Base-by-base conservation (phyloP, 2,113 vertebrate species). In the Melospiza georgiana region DNA sequence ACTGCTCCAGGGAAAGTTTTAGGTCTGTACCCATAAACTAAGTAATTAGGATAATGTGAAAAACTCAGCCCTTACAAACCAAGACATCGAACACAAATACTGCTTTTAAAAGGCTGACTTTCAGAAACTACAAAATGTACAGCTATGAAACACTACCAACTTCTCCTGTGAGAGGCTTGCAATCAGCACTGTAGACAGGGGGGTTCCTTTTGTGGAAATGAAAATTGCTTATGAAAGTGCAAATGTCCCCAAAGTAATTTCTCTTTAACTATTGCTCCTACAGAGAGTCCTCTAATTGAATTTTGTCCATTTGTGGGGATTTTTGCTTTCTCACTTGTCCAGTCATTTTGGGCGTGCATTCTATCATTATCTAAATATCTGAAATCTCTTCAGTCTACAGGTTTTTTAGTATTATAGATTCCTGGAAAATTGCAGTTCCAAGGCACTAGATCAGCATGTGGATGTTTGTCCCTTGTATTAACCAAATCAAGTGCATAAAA, bases 161-260 rank as follows among this genome's bases (percentile, higher is more conserved):
- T 81, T 92, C 39, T 95, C 91, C 79, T 88, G 19, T 4, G 82
- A 97, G 89, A 96, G 51, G 41, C 14, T 61, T 55, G 21, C 43
- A 89, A 81, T 69, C 73, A 85, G 62, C 77, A 66, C 79, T 87
- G 59, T 19, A 75, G 37, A 77, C 69, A 83, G 7, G n/a, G 27
- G 16, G 24, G 23, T 31, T 52, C 39, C 91, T 80, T 49, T 74
- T 37, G 5, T 68, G 61, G 81, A 96, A 90, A 92, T 31, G 23
- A 94, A 97, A 84, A 93, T 67, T 88, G 43, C 85, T 96, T 92
- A 96, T 86, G 75, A 97, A 96, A 95, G 94, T 67, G 52, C 2
- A 2, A 95, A 61, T 79, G 90, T 83, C 44, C 68, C 37, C 54
- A 73, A 13, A 43, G 67, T 82, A 24, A 77, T 81, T 97, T 92